Percentiles rank a stretch among this genome's conserved stretches.
phyloP scores from a whole-genome alignment of 2,113 vertebrate species.

The Orthonyx spaldingii region DNA sequence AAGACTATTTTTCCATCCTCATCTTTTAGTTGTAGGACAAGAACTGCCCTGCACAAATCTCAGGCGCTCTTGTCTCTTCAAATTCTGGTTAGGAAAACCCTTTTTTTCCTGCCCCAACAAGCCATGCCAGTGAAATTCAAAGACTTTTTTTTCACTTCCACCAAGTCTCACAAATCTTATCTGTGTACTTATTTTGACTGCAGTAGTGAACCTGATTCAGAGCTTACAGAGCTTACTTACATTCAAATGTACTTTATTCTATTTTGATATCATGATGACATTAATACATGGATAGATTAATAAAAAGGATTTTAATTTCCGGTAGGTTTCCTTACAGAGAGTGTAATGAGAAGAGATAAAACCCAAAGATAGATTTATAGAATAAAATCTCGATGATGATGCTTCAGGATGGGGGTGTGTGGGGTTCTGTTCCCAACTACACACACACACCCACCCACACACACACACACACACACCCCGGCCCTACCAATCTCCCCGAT shows the following conservation, averaged over 20 bases:
- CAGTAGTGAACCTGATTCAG: not conserved
- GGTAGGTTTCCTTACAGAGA: not conserved
- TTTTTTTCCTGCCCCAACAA: not conserved
- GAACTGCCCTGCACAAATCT: not conserved
- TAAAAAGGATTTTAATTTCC: constrained; percentile 21
- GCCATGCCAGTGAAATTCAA: not conserved
- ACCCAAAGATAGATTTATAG: not conserved
- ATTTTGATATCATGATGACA: not conserved
- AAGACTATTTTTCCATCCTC: not conserved
- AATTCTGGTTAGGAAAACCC: not conserved
- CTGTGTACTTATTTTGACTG: not conserved
- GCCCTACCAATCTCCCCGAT: not conserved
- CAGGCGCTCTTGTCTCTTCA: not conserved
- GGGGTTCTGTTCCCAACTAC: not conserved
- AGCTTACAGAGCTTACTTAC: too few relatives aligned
- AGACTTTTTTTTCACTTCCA: not conserved
- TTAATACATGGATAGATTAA: not conserved
- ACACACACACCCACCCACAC: too few relatives aligned
- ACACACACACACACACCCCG: too few relatives aligned
- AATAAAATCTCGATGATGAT: not conserved
- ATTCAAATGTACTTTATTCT: not conserved
- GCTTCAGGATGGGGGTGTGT: not conserved
- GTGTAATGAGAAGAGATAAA: not conserved
- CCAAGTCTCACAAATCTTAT: not conserved
- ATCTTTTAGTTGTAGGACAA: not conserved